Conservation (phyloP, 2,888 invertebrate genomes). For the Ceramica pisi region DNA sequence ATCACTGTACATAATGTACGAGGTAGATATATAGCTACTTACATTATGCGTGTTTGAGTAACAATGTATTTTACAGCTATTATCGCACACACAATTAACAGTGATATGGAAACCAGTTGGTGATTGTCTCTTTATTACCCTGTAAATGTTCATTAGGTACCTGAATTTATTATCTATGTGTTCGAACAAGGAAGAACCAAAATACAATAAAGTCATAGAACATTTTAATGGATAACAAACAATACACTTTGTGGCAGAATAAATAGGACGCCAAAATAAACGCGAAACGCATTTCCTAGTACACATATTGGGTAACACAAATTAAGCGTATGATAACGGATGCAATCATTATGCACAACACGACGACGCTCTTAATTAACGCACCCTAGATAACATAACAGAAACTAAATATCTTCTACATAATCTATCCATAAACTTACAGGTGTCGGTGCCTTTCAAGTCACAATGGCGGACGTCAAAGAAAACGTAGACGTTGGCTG, state of each 20-base stretch:
- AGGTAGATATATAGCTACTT: constrained; percentile 26
- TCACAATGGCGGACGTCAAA: constrained; percentile 84
- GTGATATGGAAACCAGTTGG: constrained; percentile 58
- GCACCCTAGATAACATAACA: constrained; percentile 44
- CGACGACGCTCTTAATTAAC: constrained; percentile 32
- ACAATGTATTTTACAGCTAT: constrained; percentile 39
- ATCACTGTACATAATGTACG: constrained; percentile 41
- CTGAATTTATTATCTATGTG: constrained; percentile 1
- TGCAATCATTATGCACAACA: constrained; percentile 46
- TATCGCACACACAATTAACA: constrained; percentile 58
- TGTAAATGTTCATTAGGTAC: constrained; percentile 10
- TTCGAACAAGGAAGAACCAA: neutral
- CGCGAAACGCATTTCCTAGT: constrained; percentile 4
- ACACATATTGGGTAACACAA: constrained; percentile 26
- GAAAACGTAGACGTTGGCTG: constrained; percentile 72
- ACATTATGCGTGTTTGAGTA: constrained; percentile 25
- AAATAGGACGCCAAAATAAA: neutral
- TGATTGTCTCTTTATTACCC: constrained; percentile 29
- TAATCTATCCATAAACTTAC: constrained; percentile 49
- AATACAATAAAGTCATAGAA: neutral
- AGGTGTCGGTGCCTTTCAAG: constrained; percentile 56
- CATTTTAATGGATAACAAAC: neutral
- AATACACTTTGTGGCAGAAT: neutral
- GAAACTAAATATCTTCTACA: constrained; percentile 6
- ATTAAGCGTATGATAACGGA: constrained; percentile 52